phyloP scores from a whole-genome alignment of 2,888 invertebrate genomes.

The Aquatica leii region DNA sequence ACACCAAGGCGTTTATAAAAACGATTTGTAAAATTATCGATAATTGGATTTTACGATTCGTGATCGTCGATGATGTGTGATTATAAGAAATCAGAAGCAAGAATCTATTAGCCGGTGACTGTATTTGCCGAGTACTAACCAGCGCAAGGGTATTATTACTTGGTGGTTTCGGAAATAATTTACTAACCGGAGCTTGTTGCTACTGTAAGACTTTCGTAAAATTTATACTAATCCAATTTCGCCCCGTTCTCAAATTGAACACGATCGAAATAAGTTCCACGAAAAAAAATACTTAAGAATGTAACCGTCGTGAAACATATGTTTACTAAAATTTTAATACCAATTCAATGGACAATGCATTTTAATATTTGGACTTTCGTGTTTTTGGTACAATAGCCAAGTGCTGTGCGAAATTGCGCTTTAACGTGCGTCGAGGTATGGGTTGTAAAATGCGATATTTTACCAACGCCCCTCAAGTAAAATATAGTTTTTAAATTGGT shows the following conservation, averaged over 20 bases:
- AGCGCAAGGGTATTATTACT: slow-evolving; percentile 43
- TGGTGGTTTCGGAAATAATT: slow-evolving; percentile 46
- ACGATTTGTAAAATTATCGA: slow-evolving; percentile 36
- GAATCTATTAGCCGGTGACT: slow-evolving; percentile 41
- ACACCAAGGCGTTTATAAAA: slow-evolving; percentile 34
- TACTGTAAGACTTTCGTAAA: slow-evolving; percentile 40
- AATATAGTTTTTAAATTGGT: slow-evolving; percentile 45
- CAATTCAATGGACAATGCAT: slow-evolving; percentile 39
- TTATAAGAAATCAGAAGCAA: slow-evolving; percentile 43
- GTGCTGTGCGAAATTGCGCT: slow-evolving; percentile 12
- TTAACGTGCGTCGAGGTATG: slow-evolving; percentile 8
- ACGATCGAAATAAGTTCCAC: neutral
- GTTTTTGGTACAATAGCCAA: slow-evolving; percentile 38
- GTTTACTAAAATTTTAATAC: slow-evolving; percentile 25
- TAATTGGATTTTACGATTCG: slow-evolving; percentile 43
- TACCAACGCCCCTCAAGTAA: slow-evolving; percentile 38
- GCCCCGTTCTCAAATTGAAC: neutral
- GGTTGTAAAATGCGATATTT: slow-evolving; percentile 25
- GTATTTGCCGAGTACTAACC: slow-evolving; percentile 38
- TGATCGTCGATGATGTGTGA: slow-evolving; percentile 39
- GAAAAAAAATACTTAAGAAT: slow-evolving; percentile 3
- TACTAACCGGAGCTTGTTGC: slow-evolving; percentile 45
- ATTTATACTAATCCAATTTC: neutral
- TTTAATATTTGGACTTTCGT: slow-evolving; percentile 41
- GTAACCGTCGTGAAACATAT: slow-evolving; percentile 27